These are phyloP conservation scores for Pollimyrus isidori DNA, from an alignment of 2,113 vertebrate genomes.

Conservation along the genomic window DNA sequence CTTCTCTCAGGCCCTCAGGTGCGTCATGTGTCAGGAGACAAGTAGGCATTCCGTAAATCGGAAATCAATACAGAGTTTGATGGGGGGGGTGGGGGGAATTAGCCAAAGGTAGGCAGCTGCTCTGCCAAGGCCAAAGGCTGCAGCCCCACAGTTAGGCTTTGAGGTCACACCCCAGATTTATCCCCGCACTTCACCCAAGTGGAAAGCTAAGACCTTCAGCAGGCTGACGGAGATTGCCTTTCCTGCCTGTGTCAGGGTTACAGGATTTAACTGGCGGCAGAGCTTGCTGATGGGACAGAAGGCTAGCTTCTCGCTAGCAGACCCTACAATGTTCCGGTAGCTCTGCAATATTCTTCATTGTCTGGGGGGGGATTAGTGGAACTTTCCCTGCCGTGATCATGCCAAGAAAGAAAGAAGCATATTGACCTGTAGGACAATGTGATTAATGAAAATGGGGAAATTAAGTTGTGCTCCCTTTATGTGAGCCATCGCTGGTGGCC, in stretches of 20 bases:
- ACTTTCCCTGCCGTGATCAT: background rate
- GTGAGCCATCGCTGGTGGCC: background rate
- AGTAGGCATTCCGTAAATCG: background rate
- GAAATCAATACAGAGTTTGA: background rate
- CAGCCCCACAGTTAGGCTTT: background rate
- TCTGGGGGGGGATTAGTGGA: background rate
- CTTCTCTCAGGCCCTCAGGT: background rate
- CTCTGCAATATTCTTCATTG: background rate
- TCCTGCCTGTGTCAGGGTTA: background rate
- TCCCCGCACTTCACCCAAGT: background rate
- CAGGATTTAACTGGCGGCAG: background rate
- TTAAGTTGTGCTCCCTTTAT: background rate
- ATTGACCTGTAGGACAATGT: background rate
- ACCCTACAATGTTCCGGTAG: background rate
- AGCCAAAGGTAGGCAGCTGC: background rate
- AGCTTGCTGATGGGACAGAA: background rate
- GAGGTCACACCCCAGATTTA: background rate
- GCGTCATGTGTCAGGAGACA: background rate
- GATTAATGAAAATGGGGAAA: background rate
- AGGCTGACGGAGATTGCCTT: background rate
- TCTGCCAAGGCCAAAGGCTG: background rate
- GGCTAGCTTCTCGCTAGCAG: background rate
- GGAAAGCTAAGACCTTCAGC: background rate
- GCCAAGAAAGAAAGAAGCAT: background rate
- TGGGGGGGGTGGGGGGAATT: background rate